A percentile compares a stretch with the other conserved stretches of the same genome.
phyloP scores from a whole-genome alignment of 2,888 invertebrate genomes.

The Asteroscopus sphinx region DNA sequence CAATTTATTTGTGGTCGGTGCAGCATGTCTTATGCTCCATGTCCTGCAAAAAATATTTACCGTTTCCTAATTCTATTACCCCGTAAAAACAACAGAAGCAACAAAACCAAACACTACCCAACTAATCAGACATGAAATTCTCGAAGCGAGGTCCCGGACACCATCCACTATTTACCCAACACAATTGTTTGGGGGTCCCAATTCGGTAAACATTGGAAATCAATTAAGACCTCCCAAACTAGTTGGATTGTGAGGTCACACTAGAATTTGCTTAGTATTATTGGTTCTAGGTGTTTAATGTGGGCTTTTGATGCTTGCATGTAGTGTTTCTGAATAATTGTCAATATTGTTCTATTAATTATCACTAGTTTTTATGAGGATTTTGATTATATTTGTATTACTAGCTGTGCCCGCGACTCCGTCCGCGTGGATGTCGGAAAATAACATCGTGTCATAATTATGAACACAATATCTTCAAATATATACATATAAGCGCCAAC shows the following conservation, averaged over 20 bases:
- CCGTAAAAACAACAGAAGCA: neutral
- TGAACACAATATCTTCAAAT: too few relatives aligned
- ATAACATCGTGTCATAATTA: too few relatives aligned
- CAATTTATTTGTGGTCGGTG: too few relatives aligned
- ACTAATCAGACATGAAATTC: slow-evolving; percentile 29
- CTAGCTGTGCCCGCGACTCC: too few relatives aligned
- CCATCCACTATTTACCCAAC: slow-evolving; percentile 38
- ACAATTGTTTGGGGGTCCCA: slow-evolving; percentile 52
- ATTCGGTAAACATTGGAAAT: slow-evolving; percentile 64
- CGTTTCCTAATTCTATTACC: neutral
- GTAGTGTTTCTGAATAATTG: slow-evolving; percentile 8
- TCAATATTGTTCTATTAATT: slow-evolving; percentile 4
- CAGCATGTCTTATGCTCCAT: too few relatives aligned
- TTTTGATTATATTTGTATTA: neutral
- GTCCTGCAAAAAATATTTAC: neutral
- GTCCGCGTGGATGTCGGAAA: too few relatives aligned
- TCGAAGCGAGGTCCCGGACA: slow-evolving; percentile 34
- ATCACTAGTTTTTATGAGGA: neutral
- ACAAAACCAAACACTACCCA: slow-evolving; percentile 1
- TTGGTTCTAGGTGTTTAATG: slow-evolving; percentile 38
- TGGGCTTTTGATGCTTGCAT: slow-evolving; percentile 16
- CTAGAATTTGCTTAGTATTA: slow-evolving; percentile 46
- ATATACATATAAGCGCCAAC: too few relatives aligned
- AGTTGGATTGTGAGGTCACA: slow-evolving; percentile 49
- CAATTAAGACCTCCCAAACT: slow-evolving; percentile 58